phyloP scores from a whole-genome alignment of 1,140 invertebrate species.

The Drosophila sulfurigaster region DNA sequence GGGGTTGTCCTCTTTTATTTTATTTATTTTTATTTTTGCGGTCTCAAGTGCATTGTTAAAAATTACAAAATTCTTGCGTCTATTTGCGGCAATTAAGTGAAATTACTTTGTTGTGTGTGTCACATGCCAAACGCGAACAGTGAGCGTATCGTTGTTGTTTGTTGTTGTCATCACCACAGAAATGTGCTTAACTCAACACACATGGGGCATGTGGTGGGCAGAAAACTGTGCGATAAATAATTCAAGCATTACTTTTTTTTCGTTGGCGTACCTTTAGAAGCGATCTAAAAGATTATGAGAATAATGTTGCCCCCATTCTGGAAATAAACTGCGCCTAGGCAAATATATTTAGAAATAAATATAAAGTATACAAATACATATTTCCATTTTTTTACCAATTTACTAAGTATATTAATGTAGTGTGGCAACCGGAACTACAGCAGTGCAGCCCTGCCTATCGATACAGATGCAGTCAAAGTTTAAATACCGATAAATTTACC shows the following conservation, averaged over 20 bases:
- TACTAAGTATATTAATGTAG: too few relatives aligned
- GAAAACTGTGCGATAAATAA: background rate
- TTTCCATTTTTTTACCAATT: too few relatives aligned
- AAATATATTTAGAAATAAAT: too few relatives aligned
- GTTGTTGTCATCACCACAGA: constrained; percentile 1
- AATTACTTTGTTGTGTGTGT: constrained; percentile 57
- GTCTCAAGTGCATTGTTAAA: constrained; percentile 52
- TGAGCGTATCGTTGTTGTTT: constrained; percentile 8
- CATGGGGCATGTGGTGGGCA: background rate
- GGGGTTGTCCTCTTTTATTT: constrained; percentile 20
- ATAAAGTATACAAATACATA: too few relatives aligned
- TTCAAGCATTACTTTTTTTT: background rate
- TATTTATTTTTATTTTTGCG: constrained; percentile 12
- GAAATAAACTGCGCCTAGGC: too few relatives aligned
- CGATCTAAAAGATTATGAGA: too few relatives aligned
- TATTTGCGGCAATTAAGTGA: constrained; percentile 75
- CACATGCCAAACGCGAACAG: constrained; percentile 22
- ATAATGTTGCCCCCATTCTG: too few relatives aligned
- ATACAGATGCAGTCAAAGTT: too few relatives aligned
- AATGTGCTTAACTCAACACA: background rate
- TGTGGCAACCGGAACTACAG: too few relatives aligned
- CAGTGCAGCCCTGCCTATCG: too few relatives aligned
- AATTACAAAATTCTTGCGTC: constrained; percentile 63
- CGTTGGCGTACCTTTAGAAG: background rate
- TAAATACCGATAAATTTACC: too few relatives aligned